phyloP scores from a whole-genome alignment of 2,888 invertebrate genomes.

The Spisula solida region DNA sequence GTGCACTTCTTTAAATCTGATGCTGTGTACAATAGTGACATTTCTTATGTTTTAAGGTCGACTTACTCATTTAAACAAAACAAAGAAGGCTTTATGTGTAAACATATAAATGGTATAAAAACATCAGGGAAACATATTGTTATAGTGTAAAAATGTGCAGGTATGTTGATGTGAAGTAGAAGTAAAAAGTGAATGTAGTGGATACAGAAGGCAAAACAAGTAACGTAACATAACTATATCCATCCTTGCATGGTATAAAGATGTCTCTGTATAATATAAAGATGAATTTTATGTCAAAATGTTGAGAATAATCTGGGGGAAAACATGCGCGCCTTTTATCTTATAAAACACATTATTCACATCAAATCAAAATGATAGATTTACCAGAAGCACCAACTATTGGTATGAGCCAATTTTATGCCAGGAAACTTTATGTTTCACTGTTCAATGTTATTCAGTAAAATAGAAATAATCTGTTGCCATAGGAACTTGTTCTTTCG shows the following conservation, averaged over 20 bases:
- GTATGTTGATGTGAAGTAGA: not conserved
- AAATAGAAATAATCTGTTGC: constrained; percentile 43
- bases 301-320: constrained; percentile 30
- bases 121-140: not conserved
- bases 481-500: constrained; percentile 51
- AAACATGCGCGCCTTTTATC: constrained; percentile 56
- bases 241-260: constrained; percentile 34
- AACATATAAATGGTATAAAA: constrained; percentile 13
- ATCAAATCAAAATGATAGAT: not conserved
- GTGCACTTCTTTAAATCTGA: not conserved
- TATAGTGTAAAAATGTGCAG: not conserved
- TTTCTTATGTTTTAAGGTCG: not conserved
- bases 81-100: not conserved
- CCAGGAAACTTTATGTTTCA: not conserved
- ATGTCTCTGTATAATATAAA: constrained; percentile 39
- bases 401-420: not conserved
- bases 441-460: not conserved
- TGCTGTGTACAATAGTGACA: not conserved
- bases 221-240: not conserved
- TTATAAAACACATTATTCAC: constrained; percentile 51
- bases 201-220: not conserved
- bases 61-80: constrained; percentile 4
- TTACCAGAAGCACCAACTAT: not conserved
- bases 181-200: not conserved
- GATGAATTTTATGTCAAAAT: constrained; percentile 47